phyloP scores from a whole-genome alignment of 2,888 invertebrate genomes.

The Seira ritae region DNA sequence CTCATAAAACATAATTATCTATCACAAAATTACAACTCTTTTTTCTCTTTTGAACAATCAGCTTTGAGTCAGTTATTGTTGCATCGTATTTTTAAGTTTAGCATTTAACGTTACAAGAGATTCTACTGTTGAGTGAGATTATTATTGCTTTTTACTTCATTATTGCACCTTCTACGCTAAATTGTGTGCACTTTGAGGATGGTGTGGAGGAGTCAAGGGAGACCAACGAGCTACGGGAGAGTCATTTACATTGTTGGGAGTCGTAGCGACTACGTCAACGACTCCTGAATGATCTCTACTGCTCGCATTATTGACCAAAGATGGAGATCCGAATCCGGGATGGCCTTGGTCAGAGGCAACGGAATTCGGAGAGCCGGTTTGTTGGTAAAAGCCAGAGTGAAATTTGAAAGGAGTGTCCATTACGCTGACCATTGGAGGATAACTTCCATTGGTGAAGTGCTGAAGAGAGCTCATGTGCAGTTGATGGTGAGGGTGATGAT shows the following conservation, averaged over 20 bases:
- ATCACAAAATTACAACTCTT: conserved; percentile 16
- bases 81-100: too few relatives aligned
- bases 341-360: conserved; percentile 45
- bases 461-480: conserved; percentile 51
- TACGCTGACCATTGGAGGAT: conserved; percentile 27
- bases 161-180: conserved; percentile 34
- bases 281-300: conserved; percentile 34
- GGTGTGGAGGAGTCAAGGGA: conserved; percentile 69
- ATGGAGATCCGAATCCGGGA: conserved; percentile 36
- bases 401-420: conserved; percentile 52
- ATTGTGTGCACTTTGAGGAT: conserved; percentile 52
- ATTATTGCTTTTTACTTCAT: too few relatives aligned
- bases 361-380: conserved; percentile 46
- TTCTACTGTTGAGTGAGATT: too few relatives aligned
- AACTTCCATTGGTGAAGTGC: conserved; percentile 43
- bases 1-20: conserved; percentile 16
- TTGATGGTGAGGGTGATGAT: conserved; percentile 48
- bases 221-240: conserved; percentile 65
- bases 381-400: conserved; percentile 34
- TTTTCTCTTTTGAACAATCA: neutral
- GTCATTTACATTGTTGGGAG: conserved; percentile 22
- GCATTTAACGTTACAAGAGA: too few relatives aligned
- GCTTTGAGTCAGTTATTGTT: too few relatives aligned
- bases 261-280: conserved; percentile 50
- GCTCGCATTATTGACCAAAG: conserved; percentile 38